Evolutionary conservation across 1,140 invertebrate species (phyloP), one percentile per base, ranked within the genome.

Genomic region (Drosophila sp.): DNA sequence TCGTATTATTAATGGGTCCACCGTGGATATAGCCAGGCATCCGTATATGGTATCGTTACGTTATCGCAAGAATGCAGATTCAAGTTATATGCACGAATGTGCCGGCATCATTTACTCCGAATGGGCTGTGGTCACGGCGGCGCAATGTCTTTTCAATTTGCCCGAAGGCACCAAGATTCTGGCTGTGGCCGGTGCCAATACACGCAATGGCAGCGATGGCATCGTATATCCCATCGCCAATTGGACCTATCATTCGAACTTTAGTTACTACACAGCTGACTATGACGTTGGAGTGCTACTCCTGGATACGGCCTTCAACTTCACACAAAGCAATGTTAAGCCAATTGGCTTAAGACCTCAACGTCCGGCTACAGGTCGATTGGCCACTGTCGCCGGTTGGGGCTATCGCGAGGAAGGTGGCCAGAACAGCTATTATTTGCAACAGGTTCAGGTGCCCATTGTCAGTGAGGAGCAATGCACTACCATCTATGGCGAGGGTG

Each of bases 241-340:
- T n/a, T 85, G 93, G 66, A 76, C 91, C 11, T 65, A 91, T 1
- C 94, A 95, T 79, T 71, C 84, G 0, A 44, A 91, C 2, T 95
- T 93, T 79, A 73, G 90, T 23, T 40, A 56, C 30, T 76, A 72
- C 1, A 93, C 92, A 1, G 93, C 93, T 6, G 91, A 93, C 57
- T 93, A 94, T 67, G 95, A 96, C 64, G 93, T 96, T 7, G 94
- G 94, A 0, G 69, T 96, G n/a, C 56, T 91, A 29, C 93, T 67
- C 58, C 90, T 93, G 1, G 40, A 87, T 1, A 61, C 50, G 0
- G 40, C 80, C 1, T 80, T 92, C 3, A 66, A 80, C 17, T 81
- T 92, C 0, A 81, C 74, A 0, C 44, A 70, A 40, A 55, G 32
- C 5, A 69, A 87, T 0, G 58, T 84, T 0, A 38, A 79, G 10